phyloP scores from a whole-genome alignment of 2,113 vertebrate species.

The Mungos mungo region DNA sequence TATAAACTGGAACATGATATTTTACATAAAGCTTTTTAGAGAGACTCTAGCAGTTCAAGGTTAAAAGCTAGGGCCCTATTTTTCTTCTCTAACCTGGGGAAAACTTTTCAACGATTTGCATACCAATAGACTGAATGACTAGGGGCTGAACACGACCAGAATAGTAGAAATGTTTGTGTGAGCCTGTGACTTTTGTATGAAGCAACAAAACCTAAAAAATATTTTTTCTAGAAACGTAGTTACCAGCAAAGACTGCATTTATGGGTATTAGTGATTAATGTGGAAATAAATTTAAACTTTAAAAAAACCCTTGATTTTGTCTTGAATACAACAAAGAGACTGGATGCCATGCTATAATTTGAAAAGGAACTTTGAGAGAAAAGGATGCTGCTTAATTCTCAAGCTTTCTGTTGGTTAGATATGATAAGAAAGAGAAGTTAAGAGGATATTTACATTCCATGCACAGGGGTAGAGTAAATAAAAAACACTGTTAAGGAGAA shows the following conservation, averaged over 20 bases:
- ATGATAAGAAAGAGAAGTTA: neutral
- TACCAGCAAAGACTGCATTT: neutral
- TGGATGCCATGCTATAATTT: neutral
- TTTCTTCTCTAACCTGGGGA: neutral
- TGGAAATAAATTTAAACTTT: neutral
- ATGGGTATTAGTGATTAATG: neutral
- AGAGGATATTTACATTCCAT: slow-evolving; percentile 15
- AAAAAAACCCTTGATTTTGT: neutral
- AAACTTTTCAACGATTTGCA: neutral
- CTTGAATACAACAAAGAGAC: neutral
- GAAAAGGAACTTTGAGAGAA: neutral
- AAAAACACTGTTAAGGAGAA: neutral
- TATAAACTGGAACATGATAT: neutral
- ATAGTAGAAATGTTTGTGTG: neutral
- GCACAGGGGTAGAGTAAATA: neutral
- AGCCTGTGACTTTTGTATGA: neutral
- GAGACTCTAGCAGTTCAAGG: neutral
- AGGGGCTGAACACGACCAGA: neutral
- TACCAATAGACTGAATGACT: neutral
- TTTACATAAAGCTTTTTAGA: neutral
- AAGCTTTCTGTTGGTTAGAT: neutral
- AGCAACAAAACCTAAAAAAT: neutral
- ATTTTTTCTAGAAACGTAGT: neutral
- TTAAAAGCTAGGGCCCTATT: slow-evolving; percentile 25
- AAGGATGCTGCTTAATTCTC: neutral